phyloP scores from a whole-genome alignment of 2,113 vertebrate species.

The Phrynocephalus versicolor region DNA sequence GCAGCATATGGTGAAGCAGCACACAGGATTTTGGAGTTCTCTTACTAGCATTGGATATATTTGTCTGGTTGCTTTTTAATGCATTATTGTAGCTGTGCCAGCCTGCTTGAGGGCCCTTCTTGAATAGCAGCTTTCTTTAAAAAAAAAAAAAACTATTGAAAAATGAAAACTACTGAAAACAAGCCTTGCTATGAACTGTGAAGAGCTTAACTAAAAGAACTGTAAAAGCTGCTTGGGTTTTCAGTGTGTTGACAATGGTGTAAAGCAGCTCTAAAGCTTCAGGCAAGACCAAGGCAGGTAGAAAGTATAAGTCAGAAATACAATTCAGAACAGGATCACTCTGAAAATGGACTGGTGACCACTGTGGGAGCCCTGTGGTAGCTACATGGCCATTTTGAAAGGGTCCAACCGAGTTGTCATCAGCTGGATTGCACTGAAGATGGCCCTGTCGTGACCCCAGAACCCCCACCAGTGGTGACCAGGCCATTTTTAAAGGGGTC shows the following conservation, averaged over 20 bases:
- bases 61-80: background rate
- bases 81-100: background rate
- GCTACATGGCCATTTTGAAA: too few species aligned
- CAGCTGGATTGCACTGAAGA: too few species aligned
- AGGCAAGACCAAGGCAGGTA: background rate
- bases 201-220: background rate
- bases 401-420: too few species aligned
- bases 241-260: background rate
- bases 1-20: background rate
- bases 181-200: background rate
- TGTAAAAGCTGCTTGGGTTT: background rate
- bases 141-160: too few species aligned
- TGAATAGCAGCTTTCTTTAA: too few species aligned
- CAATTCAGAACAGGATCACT: too few species aligned
- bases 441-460: too few species aligned
- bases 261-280: background rate
- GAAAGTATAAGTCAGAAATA: too few species aligned
- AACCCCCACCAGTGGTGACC: too few species aligned
- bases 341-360: too few species aligned
- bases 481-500: too few species aligned
- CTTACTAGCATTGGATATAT: background rate
- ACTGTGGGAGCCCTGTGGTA: too few species aligned
- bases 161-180: background rate
- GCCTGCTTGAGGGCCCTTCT: background rate
- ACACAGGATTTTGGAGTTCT: background rate